Evolutionary conservation across 2,888 invertebrate species (phyloP).

Genomic region (Mylabris sibirica): DNA sequence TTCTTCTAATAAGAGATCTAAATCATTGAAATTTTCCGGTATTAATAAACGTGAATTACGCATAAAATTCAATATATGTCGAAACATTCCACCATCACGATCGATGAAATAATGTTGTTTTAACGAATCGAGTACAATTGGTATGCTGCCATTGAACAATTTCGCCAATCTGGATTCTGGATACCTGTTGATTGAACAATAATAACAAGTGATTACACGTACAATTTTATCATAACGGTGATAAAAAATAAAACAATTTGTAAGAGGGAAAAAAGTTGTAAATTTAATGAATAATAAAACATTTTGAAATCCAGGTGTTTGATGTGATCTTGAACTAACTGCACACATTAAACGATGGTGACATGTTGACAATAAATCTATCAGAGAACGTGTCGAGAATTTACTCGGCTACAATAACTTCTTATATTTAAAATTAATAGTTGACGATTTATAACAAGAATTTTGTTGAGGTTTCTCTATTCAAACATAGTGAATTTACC

Average conservation of each 20-base stretch:
- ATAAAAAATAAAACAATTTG: neutral
- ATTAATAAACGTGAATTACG: conserved; percentile 87
- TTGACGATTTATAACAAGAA: conserved; percentile 17
- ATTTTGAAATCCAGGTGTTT: conserved; percentile 25
- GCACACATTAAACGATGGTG: conserved; percentile 26
- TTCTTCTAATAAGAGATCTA: conserved; percentile 89
- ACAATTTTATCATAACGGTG: neutral
- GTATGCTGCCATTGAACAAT: conserved; percentile 94
- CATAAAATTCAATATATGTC: conserved; percentile 96
- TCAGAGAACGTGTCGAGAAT: conserved; percentile 22
- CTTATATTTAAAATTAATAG: conserved; percentile 29
- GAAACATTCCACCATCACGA: conserved; percentile 96
- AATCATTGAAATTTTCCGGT: conserved; percentile 85
- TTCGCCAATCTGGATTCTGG: conserved; percentile 91
- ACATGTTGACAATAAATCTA: conserved; percentile 32
- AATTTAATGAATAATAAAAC: conserved; percentile 27
- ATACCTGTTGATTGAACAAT: conserved; percentile 70
- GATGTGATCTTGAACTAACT: conserved; percentile 25
- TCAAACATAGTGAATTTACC: too few species aligned
- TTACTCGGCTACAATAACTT: conserved; percentile 20
- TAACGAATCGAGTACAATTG: conserved; percentile 92
- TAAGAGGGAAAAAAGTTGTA: conserved; percentile 15
- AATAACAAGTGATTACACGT: conserved; percentile 1
- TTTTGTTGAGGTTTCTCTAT: too few species aligned
- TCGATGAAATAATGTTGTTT: conserved; percentile 99